Evolutionary conservation across 1,140 invertebrate species (phyloP).

Genomic region (Diprion similis): DNA sequence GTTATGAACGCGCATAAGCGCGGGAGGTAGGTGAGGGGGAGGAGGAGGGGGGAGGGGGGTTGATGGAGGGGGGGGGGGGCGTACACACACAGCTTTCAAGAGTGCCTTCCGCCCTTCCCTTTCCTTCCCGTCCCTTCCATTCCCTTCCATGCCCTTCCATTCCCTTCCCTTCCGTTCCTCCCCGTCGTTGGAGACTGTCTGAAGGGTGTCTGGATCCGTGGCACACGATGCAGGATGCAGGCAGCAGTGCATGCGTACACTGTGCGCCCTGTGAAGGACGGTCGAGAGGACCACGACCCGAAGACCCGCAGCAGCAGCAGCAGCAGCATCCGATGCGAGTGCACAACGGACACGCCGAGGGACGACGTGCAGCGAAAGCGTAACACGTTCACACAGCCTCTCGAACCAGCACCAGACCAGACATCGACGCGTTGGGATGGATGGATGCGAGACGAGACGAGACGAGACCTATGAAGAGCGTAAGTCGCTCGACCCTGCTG

Average conservation of each 20-base stretch:
- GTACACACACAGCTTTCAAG: too few species aligned
- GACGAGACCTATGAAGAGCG: too few species aligned
- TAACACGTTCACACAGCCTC: too few species aligned
- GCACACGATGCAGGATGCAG: conserved; percentile 43
- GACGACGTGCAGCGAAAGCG: background rate
- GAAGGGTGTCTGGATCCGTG: conserved; percentile 53
- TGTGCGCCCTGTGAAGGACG: background rate
- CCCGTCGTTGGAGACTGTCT: conserved; percentile 23
- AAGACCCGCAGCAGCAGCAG: background rate
- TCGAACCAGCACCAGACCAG: too few species aligned
- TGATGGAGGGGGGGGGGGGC: too few species aligned
- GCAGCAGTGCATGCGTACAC: background rate
- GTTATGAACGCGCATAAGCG: too few species aligned
- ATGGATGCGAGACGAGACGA: background rate
- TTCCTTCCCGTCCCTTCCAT: background rate
- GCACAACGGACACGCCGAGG: background rate
- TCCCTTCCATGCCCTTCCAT: background rate
- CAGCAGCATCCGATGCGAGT: conserved; percentile 19
- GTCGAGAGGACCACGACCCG: background rate
- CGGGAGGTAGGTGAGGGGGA: too few species aligned
- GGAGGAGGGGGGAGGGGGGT: too few species aligned
- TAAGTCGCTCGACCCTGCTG: too few species aligned
- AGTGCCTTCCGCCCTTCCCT: too few species aligned
- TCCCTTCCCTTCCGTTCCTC: conserved; percentile 5
- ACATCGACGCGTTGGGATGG: background rate